Evolutionary conservation across 2,113 vertebrate genomes (phyloP).

Genomic region (Hyaena hyaena): DNA sequence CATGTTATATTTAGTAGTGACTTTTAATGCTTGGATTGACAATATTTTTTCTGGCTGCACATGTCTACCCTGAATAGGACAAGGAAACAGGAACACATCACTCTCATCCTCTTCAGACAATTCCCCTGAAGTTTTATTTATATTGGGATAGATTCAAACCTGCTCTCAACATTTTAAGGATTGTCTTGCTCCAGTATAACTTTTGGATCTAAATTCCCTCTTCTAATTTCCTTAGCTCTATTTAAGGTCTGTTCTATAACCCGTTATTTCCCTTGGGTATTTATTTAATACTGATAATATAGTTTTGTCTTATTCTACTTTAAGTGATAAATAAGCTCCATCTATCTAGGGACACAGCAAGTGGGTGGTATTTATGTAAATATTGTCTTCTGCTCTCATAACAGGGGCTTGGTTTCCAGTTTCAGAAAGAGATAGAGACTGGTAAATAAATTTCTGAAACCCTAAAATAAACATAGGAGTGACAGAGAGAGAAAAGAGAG

Average conservation of each 20-base stretch:
- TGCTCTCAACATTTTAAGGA: slow-evolving; percentile 54
- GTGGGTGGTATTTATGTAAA: not conserved
- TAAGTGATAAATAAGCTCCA: slow-evolving; percentile 29
- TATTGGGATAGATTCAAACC: slow-evolving; percentile 61
- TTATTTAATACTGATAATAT: slow-evolving; percentile 4
- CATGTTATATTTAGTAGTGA: slow-evolving; percentile 62
- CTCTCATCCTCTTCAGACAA: slow-evolving; percentile 67
- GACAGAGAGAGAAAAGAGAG: not conserved
- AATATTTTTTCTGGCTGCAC: slow-evolving; percentile 70
- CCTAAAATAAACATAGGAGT: not conserved
- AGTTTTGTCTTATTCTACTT: slow-evolving; percentile 40
- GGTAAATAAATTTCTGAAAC: not conserved
- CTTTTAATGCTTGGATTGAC: slow-evolving; percentile 68
- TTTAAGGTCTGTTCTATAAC: not conserved
- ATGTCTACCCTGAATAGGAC: slow-evolving; percentile 36
- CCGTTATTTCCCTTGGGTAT: not conserved
- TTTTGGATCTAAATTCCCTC: slow-evolving; percentile 15
- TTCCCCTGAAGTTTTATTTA: slow-evolving; percentile 67
- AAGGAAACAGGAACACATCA: slow-evolving; percentile 73
- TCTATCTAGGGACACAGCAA: not conserved
- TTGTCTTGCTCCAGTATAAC: slow-evolving; percentile 49
- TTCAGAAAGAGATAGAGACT: not conserved
- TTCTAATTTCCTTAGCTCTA: slow-evolving; percentile 42
- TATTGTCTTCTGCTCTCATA: not conserved
- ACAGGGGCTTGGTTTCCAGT: not conserved